Evolutionary conservation across 2,113 vertebrate genomes (phyloP), one percentile per base, ranked within the genome.

Genomic region (Sylvilagus bachmani): DNA sequence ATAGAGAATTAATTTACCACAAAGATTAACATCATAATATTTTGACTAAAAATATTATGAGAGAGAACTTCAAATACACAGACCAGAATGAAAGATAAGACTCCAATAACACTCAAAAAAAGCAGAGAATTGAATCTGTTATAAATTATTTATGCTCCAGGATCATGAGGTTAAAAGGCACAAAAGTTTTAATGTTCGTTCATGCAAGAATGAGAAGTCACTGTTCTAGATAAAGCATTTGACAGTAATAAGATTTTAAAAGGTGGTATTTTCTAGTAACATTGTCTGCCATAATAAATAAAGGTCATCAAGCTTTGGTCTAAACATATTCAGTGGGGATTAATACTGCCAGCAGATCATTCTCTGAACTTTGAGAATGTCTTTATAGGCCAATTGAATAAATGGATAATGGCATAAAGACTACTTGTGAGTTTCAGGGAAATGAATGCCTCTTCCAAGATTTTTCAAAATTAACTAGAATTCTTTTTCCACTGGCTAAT

Each of bases 81-180:
- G 94, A 97, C 89, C 80, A 94, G 94, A 98, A 98, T 96, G 97
- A 96, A 97, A 98, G 97, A 97, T 98, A 98, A 97, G 97, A 95
- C 95, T 97, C 97, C 98, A 98, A 88, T 97, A 98, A 97, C 81
- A 96, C 85, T 89, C 90, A 94, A 97, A 98, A 97, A 94, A 97
- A 92, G 96, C 71, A 95, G 29, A 97, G 94, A 98, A 97, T 92
- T 97, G 96, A 98, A 98, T 96, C 13, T 2, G 49, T 88, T 98
- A 95, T 98, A 97, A 98, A 98, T 98, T 92, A 98, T 98, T 98
- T 97, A 98, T 98, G 95, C 85, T 94, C 44, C 61, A 96, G 97
- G 97, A 98, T 97, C 97, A 97, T 90, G 93, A 98, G 98, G 98
- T 98, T 98, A 98, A 98, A 98, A 98, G 97, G 97, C 98, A 44